Evolutionary conservation across 2,888 invertebrate species (phyloP), one percentile per base, ranked within the genome.

Genomic region (Sminthurinus aureus): DNA sequence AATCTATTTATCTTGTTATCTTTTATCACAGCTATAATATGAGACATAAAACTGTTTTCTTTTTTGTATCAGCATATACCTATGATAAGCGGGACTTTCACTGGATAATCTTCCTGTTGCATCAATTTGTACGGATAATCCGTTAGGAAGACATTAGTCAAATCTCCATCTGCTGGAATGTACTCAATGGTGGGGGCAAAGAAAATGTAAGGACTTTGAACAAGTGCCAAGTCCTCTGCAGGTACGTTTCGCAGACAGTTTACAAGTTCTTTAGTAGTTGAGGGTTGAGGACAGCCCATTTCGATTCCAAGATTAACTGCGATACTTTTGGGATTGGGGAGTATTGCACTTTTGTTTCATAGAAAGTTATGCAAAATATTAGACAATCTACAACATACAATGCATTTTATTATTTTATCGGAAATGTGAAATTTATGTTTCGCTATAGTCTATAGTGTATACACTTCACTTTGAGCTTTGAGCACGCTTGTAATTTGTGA

Each of bases 51-150:
- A 6, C 38, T 38, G 38, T 38, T 38, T 38, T 38, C 2, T 3
- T 20, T 8, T 24, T 20, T 20, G n/a, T 81, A 66, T 52, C 64
- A 20, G 11, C 66, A 81, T 22, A 74, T 50, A 18, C 81, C 81
- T 8, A 81, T 75, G 26, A 81, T 81, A 74, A 50, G 66, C 6
- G 81, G 81, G n/a, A 81, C 75, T 58, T 81, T 69, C n/a, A 26
- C 75, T 2, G 64, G 26, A 38, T 73, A 52, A 8, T 51, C 80
- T 8, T 18, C 38, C 6, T 38, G 13, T 26, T 24, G 24, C 73
- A 81, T 75, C 11, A 81, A 3, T 38, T 82, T 67, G 15, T 13
- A 64, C n/a, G 82, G 77, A 18, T 66, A 20, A 6, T 77, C 77
- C 1, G 15, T 0, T 15, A 76, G 38, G 22, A 82, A 82, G 11